Conservation (phyloP, 1,140 invertebrate species). For the Drosophila athabasca region DNA sequence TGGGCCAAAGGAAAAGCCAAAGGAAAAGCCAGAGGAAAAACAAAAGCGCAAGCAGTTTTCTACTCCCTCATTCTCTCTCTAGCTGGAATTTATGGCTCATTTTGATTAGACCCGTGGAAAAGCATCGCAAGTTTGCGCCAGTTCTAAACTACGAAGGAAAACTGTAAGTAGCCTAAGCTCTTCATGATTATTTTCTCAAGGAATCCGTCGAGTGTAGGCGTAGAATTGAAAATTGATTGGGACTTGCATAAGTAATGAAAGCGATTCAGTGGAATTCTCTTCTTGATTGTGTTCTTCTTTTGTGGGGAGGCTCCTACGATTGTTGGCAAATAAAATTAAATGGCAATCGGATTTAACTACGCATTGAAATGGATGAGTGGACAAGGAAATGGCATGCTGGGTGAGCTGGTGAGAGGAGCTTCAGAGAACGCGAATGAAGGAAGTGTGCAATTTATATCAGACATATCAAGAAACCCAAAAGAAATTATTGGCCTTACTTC, state of each 20-base stretch:
- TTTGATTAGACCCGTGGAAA: slow-evolving; percentile 57
- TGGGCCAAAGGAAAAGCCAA: slow-evolving; percentile 31
- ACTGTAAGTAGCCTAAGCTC: slow-evolving; percentile 58
- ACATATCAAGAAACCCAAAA: too few species aligned
- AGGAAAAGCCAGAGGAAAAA: slow-evolving; percentile 17
- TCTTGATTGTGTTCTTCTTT: slow-evolving; percentile 3
- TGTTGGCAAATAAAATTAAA: slow-evolving; percentile 23
- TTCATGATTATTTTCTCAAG: slow-evolving; percentile 32
- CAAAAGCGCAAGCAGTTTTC: slow-evolving; percentile 42
- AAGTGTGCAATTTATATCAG: too few species aligned
- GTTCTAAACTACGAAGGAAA: slow-evolving; percentile 25
- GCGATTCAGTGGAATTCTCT: slow-evolving; percentile 34
- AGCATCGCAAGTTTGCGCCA: slow-evolving; percentile 25
- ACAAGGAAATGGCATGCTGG: too few species aligned
- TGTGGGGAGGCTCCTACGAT: neutral
- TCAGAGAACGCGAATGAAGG: too few species aligned
- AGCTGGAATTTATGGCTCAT: slow-evolving; percentile 60
- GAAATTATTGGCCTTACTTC: too few species aligned
- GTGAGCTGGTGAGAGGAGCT: too few species aligned
- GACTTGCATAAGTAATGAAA: slow-evolving; percentile 72
- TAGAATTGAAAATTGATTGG: slow-evolving; percentile 75
- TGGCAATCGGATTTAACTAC: neutral
- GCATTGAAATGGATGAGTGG: neutral
- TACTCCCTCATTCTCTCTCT: slow-evolving; percentile 10
- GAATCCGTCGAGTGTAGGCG: slow-evolving; percentile 21